These are phyloP conservation scores for Orbicella faveolata DNA, from an alignment of 64 coral and sea anemone genomes.

Conservation along the genomic window DNA sequence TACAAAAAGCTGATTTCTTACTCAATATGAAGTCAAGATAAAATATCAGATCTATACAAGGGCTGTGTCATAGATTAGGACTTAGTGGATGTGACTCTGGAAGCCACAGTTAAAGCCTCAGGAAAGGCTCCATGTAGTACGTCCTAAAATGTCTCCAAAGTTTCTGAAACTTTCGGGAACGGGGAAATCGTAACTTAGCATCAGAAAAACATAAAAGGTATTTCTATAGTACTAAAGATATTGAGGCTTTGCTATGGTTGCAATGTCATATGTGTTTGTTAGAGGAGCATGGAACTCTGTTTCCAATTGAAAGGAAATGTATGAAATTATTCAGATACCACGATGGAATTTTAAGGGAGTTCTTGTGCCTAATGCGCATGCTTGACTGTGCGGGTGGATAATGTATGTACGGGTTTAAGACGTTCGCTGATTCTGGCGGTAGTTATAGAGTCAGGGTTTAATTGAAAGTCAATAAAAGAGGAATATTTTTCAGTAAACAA, in stretches of 20 bases:
- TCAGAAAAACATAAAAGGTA: background rate
- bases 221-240: background rate
- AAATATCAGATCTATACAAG: background rate
- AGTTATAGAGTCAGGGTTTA: too few species aligned
- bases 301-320: too few species aligned
- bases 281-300: too few species aligned
- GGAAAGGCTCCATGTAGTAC: constrained; percentile 19
- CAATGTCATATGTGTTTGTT: background rate
- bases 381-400: background rate
- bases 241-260: background rate
- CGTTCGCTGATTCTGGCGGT: too few species aligned
- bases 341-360: background rate
- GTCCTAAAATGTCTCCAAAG: background rate
- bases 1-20: background rate
- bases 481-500: too few species aligned
- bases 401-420: background rate
- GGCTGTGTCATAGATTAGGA: background rate
- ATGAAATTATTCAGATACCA: background rate
- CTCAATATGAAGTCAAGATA: background rate
- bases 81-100: constrained; percentile 26
- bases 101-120: constrained; percentile 31
- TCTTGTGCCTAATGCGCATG: background rate
- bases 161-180: background rate
- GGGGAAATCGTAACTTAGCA: background rate
- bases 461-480: too few species aligned